Base-by-base conservation (phyloP, 2,113 vertebrate genomes). In the Lepus americanus region DNA sequence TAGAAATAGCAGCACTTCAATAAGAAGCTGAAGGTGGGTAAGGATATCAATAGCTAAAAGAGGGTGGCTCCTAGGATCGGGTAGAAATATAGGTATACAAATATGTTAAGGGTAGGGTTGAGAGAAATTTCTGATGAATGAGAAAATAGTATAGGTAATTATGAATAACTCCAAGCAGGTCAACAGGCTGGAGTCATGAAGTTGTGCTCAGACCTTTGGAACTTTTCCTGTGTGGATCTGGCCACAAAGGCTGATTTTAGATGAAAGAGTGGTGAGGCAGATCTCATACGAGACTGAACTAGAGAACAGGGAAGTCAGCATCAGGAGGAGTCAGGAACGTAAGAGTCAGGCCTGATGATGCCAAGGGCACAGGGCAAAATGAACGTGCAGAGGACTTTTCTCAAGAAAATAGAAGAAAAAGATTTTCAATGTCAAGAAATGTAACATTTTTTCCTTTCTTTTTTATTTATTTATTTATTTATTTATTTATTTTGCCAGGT, bases 111-210 rank as follows among this genome's bases (percentile, higher is more conserved):
- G 7, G 8, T 11, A 25, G 5, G n/a, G 39, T 53, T 19, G 6
- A 73, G 22, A 82, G 20, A 81, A 84, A 39, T 11, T 49, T 51
- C 20, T 29, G 9, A 13, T 9, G 17, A 19, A 51, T 29, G 3
- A 83, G 76, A 61, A 72, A 53, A 31, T 17, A 31, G 1, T 4
- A 1, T 22, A 7, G 5, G 23, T 25, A 20, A 12, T 14, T 5
- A 6, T n/a, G 3, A 25, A n/a, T 33, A 29, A 2, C 6, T 29
- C 20, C 3, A 0, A 17, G n/a, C 9, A 12, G 61, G 3, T 16
- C 6, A 14, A 33, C 0, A 59, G 14, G 49, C 1, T 12, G 59
- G 23, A 0, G 12, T 17, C 7, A 3, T 0, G 51, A 76, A 11
- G 19, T 61, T 20, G 4, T 20, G 11, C 13, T 12, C 69, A n/a